Conservation (phyloP, 2,797 vertebrate species). For the Falco novaeseelandiae region DNA sequence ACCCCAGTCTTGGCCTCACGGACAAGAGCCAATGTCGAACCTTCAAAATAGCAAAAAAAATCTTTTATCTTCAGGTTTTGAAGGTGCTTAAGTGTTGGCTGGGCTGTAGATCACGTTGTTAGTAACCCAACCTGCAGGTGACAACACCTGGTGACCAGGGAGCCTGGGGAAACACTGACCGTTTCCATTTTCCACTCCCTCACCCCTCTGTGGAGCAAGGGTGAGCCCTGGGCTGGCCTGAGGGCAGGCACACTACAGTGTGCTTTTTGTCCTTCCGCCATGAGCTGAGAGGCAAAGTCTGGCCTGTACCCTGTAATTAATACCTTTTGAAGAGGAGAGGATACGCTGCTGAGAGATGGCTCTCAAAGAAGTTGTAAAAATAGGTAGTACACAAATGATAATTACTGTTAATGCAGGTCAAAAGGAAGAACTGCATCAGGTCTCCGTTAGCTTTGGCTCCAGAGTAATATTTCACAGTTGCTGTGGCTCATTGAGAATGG, state of each 20-base stretch:
- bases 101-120: not conserved
- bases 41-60: not conserved
- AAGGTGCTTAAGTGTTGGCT: not conserved
- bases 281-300: not conserved
- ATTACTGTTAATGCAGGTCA: not conserved
- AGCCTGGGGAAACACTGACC: not conserved
- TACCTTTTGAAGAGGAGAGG: not conserved
- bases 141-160: fast-evolving
- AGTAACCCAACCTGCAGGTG: not conserved
- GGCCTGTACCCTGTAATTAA: not conserved
- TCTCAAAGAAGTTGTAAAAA: not conserved
- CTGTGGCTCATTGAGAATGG: not conserved
- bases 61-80: not conserved
- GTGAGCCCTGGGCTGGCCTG: not conserved
- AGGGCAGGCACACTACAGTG: not conserved
- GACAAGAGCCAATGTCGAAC: not conserved
- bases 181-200: not conserved
- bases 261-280: not conserved
- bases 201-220: not conserved
- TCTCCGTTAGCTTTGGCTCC: not conserved
- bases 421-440: not conserved
- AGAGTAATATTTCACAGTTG: not conserved
- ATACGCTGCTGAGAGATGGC: too few species aligned
- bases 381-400: not conserved
- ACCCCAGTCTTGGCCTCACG: not conserved